Conservation (phyloP, 2,797 vertebrate species). For the Nyctalus aviator region DNA sequence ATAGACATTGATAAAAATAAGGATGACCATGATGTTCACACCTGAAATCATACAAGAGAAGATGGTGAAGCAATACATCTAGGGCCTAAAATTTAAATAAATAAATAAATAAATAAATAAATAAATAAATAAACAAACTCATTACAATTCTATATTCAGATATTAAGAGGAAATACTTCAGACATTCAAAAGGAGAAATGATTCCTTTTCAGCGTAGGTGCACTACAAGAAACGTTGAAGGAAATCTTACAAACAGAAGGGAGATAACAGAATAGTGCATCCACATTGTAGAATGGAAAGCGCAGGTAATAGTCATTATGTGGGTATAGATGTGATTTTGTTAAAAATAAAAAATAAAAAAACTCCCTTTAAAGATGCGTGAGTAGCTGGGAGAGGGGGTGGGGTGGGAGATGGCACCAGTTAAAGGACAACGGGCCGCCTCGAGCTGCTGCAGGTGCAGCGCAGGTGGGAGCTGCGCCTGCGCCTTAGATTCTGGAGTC, state of each 20-base stretch:
- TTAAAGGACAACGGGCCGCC: not conserved
- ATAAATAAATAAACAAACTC: no score
- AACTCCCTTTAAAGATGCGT: not conserved
- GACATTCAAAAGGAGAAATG: not conserved
- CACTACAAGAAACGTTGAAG: not conserved
- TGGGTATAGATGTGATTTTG: not conserved
- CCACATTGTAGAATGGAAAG: not conserved
- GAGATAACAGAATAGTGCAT: not conserved
- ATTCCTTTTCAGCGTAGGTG: not conserved
- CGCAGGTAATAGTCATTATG: not conserved
- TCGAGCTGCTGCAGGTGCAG: fast-evolving
- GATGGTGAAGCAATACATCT: not conserved
- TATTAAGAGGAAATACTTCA: not conserved
- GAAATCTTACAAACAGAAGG: not conserved
- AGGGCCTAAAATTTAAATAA: not conserved
- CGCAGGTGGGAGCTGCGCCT: not conserved
- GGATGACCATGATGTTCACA: not conserved
- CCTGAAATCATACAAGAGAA: not conserved
- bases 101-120: not conserved
- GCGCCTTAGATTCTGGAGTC: not conserved
- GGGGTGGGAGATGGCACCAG: fast-evolving
- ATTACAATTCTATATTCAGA: not conserved
- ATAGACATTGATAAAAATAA: not conserved
- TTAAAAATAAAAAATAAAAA: not conserved
- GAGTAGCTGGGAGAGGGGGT: not conserved